phyloP scores from a whole-genome alignment of 2,113 vertebrate genomes.

The Poeciliopsis turrubarensis region DNA sequence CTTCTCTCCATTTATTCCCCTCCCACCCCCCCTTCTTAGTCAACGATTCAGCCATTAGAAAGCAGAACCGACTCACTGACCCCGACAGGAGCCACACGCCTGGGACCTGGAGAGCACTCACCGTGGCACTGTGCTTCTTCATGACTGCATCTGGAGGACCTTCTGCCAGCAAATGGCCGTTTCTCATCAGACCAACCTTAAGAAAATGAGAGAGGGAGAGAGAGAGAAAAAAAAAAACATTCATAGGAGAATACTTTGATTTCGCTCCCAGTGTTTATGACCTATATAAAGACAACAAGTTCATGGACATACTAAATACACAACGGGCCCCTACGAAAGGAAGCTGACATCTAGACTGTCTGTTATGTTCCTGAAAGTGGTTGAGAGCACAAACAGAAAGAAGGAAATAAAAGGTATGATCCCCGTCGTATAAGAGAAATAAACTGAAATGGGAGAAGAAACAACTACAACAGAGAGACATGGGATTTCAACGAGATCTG shows the following conservation, averaged over 20 bases:
- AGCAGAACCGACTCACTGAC: not conserved
- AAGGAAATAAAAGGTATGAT: no score
- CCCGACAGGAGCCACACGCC: not conserved
- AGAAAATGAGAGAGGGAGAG: not conserved
- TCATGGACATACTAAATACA: not conserved
- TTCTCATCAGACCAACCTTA: slow-evolving; percentile 83
- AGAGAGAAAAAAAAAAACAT: not conserved
- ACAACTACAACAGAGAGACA: not conserved
- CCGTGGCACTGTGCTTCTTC: slow-evolving; percentile 75
- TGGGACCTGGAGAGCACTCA: slow-evolving; percentile 46
- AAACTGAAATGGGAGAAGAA: not conserved
- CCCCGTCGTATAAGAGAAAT: not conserved
- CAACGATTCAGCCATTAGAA: not conserved
- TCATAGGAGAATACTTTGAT: not conserved
- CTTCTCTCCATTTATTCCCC: not conserved
- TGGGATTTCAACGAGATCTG: not conserved
- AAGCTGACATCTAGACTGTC: not conserved
- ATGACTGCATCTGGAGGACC: slow-evolving; percentile 77
- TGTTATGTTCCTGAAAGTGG: not conserved
- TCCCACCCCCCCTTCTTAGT: not conserved
- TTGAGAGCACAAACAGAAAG: not conserved
- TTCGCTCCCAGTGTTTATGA: not conserved
- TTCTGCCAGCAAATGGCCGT: slow-evolving; percentile 78
- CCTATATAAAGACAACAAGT: not conserved
- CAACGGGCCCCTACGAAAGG: not conserved